Base-by-base conservation (phyloP, 2,113 vertebrate genomes). In the Castor canadensis region DNA sequence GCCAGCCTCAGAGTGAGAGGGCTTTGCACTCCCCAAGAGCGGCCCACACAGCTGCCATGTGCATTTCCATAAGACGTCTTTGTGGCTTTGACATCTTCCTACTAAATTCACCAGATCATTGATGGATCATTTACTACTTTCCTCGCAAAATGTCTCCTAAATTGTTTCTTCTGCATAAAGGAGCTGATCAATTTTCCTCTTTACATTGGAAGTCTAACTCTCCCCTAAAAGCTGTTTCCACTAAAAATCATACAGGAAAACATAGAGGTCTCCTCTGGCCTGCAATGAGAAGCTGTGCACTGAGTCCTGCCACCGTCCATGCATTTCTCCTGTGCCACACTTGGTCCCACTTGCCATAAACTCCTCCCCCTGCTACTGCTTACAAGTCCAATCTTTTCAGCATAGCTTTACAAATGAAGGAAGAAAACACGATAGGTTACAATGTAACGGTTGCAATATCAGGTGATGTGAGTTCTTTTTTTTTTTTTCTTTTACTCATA, bases 221-320 rank as follows among this genome's bases (percentile, higher is more conserved):
- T 82, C 56, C 49, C 56, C 60, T 79, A 82, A 85, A 89, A 92
- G 67, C 22, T 40, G 49, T 92, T 62, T 92, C 45, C 87, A 79
- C 40, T 73, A 73, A n/a, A 89, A 91, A 83, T 12, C 40, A 52
- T 35, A 86, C 45, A 76, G 75, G 54, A 81, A 93, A 87, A 67
- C 3, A 43, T 0, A 66, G 76, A 45, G 0, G n/a, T 69, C 32
- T n/a, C 67, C 38, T 62, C 64, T 35, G 40, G 62, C 56, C 67
- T 69, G 5, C 67, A 38, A 17, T 64, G 69, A 82, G 26, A 87
- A 83, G 30, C 24, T 45, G 56, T 3, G 30, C 32, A 16, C 38
- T 6, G 24, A 16, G 30, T 72, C 62, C 40, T 45, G 9, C 8
- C 24, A 69, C 0, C 5, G 16, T 17, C 0, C 0, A 22, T 7